A percentile compares a stretch with the other conserved stretches of the same genome.
phyloP scores from a whole-genome alignment of 2,888 invertebrate species.

The Acrobasis repandana region DNA sequence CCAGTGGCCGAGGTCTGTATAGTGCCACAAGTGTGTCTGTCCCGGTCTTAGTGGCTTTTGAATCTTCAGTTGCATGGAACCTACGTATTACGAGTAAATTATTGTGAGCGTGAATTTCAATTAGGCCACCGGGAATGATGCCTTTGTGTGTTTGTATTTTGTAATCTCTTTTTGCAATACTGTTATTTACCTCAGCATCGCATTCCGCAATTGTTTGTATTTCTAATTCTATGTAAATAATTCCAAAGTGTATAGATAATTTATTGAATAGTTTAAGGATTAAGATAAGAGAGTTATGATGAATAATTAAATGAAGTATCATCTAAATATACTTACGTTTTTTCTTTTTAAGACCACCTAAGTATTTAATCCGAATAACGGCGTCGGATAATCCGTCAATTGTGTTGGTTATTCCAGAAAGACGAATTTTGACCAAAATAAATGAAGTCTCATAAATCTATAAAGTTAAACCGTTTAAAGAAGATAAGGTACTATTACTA shows the following conservation, averaged over 20 bases:
- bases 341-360: slow-evolving; percentile 43
- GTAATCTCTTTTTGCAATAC: slow-evolving; percentile 47
- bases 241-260: slow-evolving; percentile 74
- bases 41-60: neutral
- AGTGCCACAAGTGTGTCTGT: neutral
- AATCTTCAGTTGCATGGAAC: neutral
- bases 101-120: neutral
- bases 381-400: neutral
- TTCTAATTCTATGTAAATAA: slow-evolving; percentile 62
- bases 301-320: slow-evolving; percentile 62
- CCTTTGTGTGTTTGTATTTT: slow-evolving; percentile 23
- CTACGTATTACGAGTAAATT: neutral
- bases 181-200: slow-evolving; percentile 46
- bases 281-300: slow-evolving; percentile 64
- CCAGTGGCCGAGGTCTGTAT: slow-evolving; percentile 58
- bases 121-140: neutral
- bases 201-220: slow-evolving; percentile 66
- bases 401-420: neutral
- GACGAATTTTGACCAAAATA: neutral
- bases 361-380: neutral
- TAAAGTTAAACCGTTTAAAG: too few relatives aligned
- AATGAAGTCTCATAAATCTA: too few relatives aligned
- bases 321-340: slow-evolving; percentile 53
- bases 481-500: too few relatives aligned
- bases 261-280: slow-evolving; percentile 65